These are phyloP conservation scores for Sebastes reedi DNA, from an alignment of 2,797 vertebrate species.

Conservation along the genomic window DNA sequence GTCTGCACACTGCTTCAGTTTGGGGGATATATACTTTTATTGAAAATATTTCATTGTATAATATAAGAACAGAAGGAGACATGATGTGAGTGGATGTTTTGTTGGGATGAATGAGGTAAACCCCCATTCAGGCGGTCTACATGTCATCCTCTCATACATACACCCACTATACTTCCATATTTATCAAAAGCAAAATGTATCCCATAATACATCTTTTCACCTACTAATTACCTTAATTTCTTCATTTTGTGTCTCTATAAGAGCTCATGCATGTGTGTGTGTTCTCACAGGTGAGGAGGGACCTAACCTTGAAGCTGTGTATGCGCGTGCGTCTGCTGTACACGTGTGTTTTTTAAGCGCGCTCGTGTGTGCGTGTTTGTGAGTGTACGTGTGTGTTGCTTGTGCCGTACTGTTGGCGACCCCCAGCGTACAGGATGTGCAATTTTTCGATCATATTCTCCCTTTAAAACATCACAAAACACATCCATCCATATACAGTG, in stretches of 20 bases:
- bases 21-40: not conserved
- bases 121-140: not conserved
- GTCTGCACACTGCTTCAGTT: not conserved
- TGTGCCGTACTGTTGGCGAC: slow-evolving; percentile 79
- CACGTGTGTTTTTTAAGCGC: slow-evolving; percentile 13
- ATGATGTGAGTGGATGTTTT: not conserved
- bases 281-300: slow-evolving; percentile 1
- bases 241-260: not conserved
- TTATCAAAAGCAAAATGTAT: not conserved
- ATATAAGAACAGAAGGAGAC: not conserved
- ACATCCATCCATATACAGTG: not conserved
- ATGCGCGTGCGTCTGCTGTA: not conserved
- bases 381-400: not conserved
- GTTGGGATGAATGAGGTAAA: not conserved
- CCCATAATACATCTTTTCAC: not conserved
- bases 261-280: not conserved
- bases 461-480: slow-evolving; percentile 34
- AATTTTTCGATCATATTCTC: slow-evolving; percentile 37
- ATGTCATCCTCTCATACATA: not conserved
- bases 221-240: not conserved
- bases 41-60: not conserved
- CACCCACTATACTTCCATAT: not conserved
- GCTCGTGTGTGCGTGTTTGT: not conserved
- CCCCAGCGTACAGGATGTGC: slow-evolving; percentile 71
- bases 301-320: slow-evolving; percentile 49